These are phyloP conservation scores for Cynopterus brachyotis DNA, from an alignment of 2,113 vertebrate species.

Conservation along the genomic window DNA sequence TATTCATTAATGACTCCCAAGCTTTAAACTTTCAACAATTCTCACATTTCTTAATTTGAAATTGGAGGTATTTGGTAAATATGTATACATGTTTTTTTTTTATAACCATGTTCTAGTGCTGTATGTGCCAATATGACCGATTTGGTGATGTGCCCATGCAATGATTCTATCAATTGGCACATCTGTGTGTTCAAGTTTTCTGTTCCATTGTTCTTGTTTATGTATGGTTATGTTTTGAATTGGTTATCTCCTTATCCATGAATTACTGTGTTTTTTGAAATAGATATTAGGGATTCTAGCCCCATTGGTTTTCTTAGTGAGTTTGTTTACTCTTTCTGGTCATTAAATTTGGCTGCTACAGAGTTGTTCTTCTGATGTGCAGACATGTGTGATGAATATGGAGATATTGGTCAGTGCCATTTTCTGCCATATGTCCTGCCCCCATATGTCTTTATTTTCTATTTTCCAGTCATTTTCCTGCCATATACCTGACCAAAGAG, in stretches of 20 bases:
- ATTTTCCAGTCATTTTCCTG: neutral
- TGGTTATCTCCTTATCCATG: neutral
- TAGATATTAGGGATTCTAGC: neutral
- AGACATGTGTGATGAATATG: neutral
- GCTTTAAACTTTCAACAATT: neutral
- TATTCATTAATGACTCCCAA: neutral
- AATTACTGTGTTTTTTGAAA: neutral
- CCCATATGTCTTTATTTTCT: neutral
- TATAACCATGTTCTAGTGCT: neutral
- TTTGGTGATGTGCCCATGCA: neutral
- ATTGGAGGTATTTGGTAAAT: neutral
- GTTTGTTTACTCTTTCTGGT: neutral
- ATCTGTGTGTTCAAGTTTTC: neutral
- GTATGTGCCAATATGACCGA: neutral
- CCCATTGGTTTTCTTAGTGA: neutral
- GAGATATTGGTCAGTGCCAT: neutral
- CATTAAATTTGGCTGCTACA: neutral
- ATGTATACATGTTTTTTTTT: neutral
- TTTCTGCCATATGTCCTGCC: neutral
- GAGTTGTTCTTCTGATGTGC: neutral
- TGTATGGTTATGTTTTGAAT: neutral
- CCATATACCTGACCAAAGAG: neutral
- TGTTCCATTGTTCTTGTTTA: neutral
- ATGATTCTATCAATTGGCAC: neutral
- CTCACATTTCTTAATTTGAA: neutral